Conservation (phyloP, 1,140 invertebrate genomes). For the Bathynomus jamesi region DNA sequence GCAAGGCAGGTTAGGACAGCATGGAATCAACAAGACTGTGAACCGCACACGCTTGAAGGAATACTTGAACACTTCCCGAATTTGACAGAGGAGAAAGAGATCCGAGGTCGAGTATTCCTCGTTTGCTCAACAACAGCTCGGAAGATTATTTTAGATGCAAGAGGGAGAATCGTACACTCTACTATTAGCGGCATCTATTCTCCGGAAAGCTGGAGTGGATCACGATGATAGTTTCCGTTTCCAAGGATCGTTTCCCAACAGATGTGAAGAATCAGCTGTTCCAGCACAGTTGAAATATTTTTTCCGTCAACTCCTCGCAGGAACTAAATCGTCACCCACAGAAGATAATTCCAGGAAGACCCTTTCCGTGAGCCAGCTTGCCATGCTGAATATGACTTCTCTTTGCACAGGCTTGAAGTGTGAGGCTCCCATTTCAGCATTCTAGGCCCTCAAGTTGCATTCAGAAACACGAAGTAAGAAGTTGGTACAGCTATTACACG, state of each 20-base stretch:
- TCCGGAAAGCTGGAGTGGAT: slow-evolving; percentile 1
- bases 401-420: not conserved
- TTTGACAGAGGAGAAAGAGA: no score
- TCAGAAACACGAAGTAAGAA: slow-evolving; percentile 16
- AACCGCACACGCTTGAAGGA: not conserved
- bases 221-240: slow-evolving; percentile 5
- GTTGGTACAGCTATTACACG: slow-evolving; percentile 1
- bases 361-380: slow-evolving; percentile 12
- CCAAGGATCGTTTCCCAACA: slow-evolving; percentile 1
- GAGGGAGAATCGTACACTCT: not conserved
- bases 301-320: slow-evolving; percentile 9
- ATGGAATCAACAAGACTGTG: not conserved
- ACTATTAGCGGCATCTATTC: not conserved
- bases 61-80: not conserved
- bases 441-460: slow-evolving; percentile 8
- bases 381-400: slow-evolving; percentile 16
- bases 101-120: no score
- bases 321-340: slow-evolving; percentile 4
- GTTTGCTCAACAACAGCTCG: not conserved
- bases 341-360: slow-evolving; percentile 13
- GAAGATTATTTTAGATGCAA: not conserved
- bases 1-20: not conserved
- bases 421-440: slow-evolving; percentile 6
- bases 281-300: no score
- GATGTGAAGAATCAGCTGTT: not conserved